phyloP scores from a whole-genome alignment of 2,888 invertebrate genomes.

The Cheilosia vulpina region DNA sequence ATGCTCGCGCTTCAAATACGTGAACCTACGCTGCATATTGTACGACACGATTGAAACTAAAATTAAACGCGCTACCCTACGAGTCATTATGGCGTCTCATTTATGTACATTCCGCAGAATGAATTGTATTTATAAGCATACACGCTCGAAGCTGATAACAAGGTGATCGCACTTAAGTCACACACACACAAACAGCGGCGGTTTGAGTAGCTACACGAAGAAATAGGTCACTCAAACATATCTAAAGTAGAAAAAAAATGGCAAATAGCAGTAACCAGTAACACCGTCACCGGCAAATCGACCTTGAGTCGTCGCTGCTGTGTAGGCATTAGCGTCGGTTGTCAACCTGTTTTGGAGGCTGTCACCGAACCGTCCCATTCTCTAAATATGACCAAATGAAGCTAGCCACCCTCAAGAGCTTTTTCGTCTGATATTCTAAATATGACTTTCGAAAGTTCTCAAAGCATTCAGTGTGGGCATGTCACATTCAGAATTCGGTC shows the following conservation, averaged over 20 bases:
- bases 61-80: constrained; percentile 30
- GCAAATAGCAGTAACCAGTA: constrained; percentile 35
- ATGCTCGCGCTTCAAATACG: neutral
- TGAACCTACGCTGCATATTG: constrained; percentile 3
- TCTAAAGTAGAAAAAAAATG: neutral
- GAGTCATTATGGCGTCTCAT: neutral
- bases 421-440: neutral
- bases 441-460: constrained; percentile 39
- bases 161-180: neutral
- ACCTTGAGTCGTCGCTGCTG: constrained; percentile 52
- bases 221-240: constrained; percentile 53
- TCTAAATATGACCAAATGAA: constrained; percentile 3
- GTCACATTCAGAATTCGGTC: constrained; percentile 40
- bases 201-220: neutral
- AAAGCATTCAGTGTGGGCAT: constrained; percentile 25
- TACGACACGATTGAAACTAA: constrained; percentile 52
- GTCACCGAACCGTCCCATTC: neutral
- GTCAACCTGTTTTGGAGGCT: constrained; percentile 54
- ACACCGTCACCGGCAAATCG: constrained; percentile 61
- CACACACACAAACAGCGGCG: neutral
- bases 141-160: constrained; percentile 5
- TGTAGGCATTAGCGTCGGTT: constrained; percentile 42
- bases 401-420: constrained; percentile 14
- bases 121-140: neutral
- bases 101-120: constrained; percentile 30